Conservation (phyloP, 2,888 invertebrate species). For the Carterocephalus palaemon region DNA sequence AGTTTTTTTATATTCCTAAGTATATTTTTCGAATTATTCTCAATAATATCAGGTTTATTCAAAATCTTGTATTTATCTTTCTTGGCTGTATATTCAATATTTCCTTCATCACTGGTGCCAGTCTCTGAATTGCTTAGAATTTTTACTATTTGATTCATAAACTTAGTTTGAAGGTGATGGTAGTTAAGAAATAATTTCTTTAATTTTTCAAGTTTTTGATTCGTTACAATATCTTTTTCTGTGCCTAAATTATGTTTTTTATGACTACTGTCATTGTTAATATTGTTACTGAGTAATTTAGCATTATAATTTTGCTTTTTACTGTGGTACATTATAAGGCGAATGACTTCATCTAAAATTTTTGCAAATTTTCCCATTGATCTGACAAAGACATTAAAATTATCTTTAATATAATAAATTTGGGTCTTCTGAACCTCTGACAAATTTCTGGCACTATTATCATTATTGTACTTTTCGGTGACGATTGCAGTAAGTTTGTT, state of each 20-base stretch:
- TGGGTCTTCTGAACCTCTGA: constrained; percentile 43
- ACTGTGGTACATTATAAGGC: constrained; percentile 39
- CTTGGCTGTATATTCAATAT: constrained; percentile 13
- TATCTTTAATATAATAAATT: constrained; percentile 51
- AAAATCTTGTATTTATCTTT: constrained; percentile 22
- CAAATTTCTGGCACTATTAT: constrained; percentile 30
- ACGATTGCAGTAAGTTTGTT: constrained; percentile 47
- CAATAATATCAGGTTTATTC: constrained; percentile 36
- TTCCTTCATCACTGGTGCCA: constrained; percentile 8
- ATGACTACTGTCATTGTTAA: neutral
- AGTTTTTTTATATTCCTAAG: constrained; percentile 55
- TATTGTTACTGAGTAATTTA: constrained; percentile 2
- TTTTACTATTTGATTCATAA: constrained; percentile 53
- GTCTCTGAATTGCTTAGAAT: constrained; percentile 40
- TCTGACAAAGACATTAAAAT: constrained; percentile 48
- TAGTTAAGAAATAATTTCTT: constrained; percentile 47
- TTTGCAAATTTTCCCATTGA: constrained; percentile 53
- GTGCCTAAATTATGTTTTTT: neutral
- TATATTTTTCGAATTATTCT: constrained; percentile 52
- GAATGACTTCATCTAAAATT: constrained; percentile 51
- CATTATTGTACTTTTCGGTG: constrained; percentile 35
- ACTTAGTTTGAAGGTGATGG: constrained; percentile 54
- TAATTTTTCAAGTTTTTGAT: constrained; percentile 40
- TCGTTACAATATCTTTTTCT: constrained; percentile 22
- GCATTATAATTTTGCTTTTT: constrained; percentile 17